These are phyloP conservation scores for Apocrypta bakeri DNA, from an alignment of 1,140 invertebrate genomes.

Conservation along the genomic window DNA sequence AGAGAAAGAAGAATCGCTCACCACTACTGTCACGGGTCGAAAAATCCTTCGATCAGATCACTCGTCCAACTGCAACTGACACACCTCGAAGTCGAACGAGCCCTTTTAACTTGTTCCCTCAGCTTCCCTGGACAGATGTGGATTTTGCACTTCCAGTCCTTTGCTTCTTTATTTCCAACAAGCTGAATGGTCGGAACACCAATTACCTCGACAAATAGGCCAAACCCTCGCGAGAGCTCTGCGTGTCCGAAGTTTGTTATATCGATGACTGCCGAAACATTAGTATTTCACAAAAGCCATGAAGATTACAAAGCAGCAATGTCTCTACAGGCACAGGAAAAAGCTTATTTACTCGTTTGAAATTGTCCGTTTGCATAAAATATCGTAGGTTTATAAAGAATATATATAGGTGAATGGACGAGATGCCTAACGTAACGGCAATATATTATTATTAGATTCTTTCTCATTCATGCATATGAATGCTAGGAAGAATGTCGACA, in stretches of 20 bases:
- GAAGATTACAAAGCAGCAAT: not conserved
- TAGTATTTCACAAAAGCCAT: not conserved
- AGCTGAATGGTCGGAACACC: not conserved
- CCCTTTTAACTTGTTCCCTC: slow-evolving; percentile 48
- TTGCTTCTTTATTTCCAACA: not conserved
- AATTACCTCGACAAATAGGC: slow-evolving; percentile 42
- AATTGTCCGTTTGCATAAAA: not conserved
- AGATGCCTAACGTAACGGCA: no score
- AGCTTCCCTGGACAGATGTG: not conserved
- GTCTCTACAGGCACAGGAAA: not conserved
- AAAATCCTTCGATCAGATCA: slow-evolving; percentile 4
- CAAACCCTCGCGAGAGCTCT: not conserved
- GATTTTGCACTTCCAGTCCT: not conserved
- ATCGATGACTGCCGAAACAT: not conserved
- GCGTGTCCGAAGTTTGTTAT: not conserved
- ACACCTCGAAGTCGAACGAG: not conserved
- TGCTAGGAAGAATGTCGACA: not conserved
- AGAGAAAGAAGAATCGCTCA: not conserved
- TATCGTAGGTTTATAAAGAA: no score
- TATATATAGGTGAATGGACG: no score
- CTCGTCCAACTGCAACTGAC: slow-evolving; percentile 30
- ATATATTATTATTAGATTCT: no score
- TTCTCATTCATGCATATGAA: no score
- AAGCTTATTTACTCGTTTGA: not conserved
- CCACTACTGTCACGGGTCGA: not conserved